These are phyloP conservation scores for Polylopha cassiicola DNA, from an alignment of 2,888 invertebrate genomes.

Conservation along the genomic window DNA sequence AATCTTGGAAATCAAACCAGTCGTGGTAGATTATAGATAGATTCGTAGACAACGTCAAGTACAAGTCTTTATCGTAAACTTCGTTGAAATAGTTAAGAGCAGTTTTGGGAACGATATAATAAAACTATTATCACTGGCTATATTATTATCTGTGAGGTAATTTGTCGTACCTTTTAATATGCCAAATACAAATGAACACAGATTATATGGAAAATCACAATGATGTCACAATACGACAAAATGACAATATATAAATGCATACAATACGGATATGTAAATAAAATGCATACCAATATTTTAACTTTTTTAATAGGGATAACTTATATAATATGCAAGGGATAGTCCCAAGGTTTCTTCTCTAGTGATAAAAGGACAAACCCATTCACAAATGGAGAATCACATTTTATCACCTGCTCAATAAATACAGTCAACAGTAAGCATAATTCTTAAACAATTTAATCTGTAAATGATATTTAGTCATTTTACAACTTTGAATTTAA, in stretches of 20 bases:
- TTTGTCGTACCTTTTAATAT: no score
- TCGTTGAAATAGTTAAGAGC: no score
- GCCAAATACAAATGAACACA: no score
- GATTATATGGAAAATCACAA: no score
- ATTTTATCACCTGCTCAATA: conserved; percentile 75
- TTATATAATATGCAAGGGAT: conserved; percentile 76
- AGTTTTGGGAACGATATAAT: no score
- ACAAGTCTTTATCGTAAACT: no score
- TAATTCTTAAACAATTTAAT: conserved; percentile 73
- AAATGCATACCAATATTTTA: conserved; percentile 50
- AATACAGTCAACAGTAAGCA: conserved; percentile 77
- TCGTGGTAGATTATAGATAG: no score
- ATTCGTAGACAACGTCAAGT: no score
- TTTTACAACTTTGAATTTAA: conserved; percentile 62
- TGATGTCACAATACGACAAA: neutral
- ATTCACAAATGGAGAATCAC: conserved; percentile 70
- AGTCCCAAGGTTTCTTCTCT: conserved; percentile 70
- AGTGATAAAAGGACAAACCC: conserved; percentile 72
- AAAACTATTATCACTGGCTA: no score
- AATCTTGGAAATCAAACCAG: no score
- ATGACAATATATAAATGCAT: neutral
- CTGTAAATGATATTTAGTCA: conserved; percentile 72
- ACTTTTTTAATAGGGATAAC: conserved; percentile 77
- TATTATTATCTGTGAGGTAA: no score
- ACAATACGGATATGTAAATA: conserved; percentile 25